Evolutionary conservation across 1,140 invertebrate genomes (phyloP), one percentile per base, ranked within the genome.

Genomic region (Camponotus pennsylvanicus): DNA sequence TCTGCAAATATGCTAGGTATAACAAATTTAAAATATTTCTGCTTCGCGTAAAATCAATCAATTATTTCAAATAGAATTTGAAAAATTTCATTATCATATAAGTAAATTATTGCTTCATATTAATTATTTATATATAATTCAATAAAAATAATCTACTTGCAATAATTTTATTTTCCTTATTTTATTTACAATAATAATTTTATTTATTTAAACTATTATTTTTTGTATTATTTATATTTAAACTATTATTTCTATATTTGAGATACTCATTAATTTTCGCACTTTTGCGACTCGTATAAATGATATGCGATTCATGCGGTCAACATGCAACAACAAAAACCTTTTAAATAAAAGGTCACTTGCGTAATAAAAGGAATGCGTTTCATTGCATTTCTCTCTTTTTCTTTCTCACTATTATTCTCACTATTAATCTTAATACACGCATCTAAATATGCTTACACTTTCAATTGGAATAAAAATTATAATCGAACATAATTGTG

Each of bases 291-390:
- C 49, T 78, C 27, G 27, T 27, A 78, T 45, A 45, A 77, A 77
- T 5, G 37, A 63, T 27, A 61, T 63, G n/a, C 2, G 21, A 63
- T 63, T 77, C 15, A 9, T 45, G 42, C 11, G 15, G 57, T 78
- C 18, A 78, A 78, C 42, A 18, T 66, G 42, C 59, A 66, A 52
- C 40, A 40, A 52, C n/a, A 55, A 78, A 78, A 78, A 42, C 27
- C 9, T 49, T 64, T 78, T 32, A 66, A 78, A 66, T 78, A 15
- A 78, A 78, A 78, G 40, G 42, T 78, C 15, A n/a, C 18, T 45
- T 18, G 40, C 59, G 18, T 27, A 64, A 77, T 77, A 34, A 66
- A 78, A 7, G 27, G 11, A 9, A 15, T 13, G 15, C 21, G 21
- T 45, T 27, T 18, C 18, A 61, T 61, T 61, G 37, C 32, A 27